Percentiles rank a stretch among this genome's conserved stretches.
Evolutionary conservation across 2,888 invertebrate species (phyloP).

Genomic region (Leptogaster cylindrica): DNA sequence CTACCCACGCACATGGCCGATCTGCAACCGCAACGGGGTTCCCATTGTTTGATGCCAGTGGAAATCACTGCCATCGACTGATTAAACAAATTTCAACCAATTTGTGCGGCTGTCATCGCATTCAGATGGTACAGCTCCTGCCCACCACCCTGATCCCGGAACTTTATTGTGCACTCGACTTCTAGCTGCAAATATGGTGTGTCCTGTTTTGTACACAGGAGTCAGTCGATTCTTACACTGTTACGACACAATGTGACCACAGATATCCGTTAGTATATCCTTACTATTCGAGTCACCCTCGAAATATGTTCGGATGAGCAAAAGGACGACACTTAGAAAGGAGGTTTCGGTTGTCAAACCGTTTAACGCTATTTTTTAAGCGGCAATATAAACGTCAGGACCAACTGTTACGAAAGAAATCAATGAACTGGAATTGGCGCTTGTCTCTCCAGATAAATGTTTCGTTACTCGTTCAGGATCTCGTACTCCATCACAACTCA

Average conservation of each 20-base stretch:
- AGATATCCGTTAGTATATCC: no score
- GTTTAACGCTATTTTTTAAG: conserved; percentile 46
- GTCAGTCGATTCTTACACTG: no score
- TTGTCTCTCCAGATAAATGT: conserved; percentile 33
- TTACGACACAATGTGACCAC: no score
- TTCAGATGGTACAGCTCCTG: conserved; percentile 14
- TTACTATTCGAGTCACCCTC: neutral
- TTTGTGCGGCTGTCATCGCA: conserved; percentile 45
- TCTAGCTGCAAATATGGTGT: neutral
- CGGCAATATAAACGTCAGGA: conserved; percentile 57
- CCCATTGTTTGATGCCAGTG: neutral
- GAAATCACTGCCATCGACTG: conserved; percentile 44
- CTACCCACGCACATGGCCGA: conserved; percentile 10
- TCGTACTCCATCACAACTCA: conserved; percentile 2
- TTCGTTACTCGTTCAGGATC: conserved; percentile 34
- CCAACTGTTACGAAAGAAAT: conserved; percentile 63
- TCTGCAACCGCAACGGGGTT: neutral
- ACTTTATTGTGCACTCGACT: neutral
- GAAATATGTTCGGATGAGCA: neutral
- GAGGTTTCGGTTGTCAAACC: conserved; percentile 46
- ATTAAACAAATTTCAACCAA: conserved; percentile 46
- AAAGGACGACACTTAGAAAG: conserved; percentile 17
- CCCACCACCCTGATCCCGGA: neutral
- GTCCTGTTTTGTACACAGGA: no score
- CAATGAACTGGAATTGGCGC: conserved; percentile 62